Conservation (phyloP, 2,113 vertebrate genomes). For the Morphnarchus princeps region DNA sequence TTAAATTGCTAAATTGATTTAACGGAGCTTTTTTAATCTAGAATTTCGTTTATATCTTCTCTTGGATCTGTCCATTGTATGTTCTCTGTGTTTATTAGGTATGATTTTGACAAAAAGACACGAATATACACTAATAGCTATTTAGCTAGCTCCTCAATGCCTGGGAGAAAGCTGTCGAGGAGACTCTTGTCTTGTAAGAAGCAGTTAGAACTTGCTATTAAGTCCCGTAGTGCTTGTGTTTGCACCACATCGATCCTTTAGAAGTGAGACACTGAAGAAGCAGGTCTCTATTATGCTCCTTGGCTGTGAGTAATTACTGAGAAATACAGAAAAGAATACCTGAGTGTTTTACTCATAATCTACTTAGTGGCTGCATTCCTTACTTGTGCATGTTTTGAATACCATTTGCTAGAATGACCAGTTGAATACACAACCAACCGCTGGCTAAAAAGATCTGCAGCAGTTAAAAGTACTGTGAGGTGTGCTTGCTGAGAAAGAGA, state of each 20-base stretch:
- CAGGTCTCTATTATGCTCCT: neutral
- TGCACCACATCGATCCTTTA: neutral
- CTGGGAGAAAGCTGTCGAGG: neutral
- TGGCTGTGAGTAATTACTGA: slow-evolving; percentile 11
- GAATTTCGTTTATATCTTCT: neutral
- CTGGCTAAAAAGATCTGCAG: neutral
- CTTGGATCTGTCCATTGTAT: neutral
- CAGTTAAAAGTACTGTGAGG: neutral
- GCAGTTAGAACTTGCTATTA: neutral
- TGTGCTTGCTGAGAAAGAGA: neutral
- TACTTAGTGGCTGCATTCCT: neutral
- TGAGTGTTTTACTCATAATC: neutral
- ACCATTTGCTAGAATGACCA: neutral
- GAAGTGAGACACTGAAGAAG: neutral
- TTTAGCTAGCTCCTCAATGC: neutral
- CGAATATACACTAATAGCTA: neutral
- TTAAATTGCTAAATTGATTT: slow-evolving; percentile 17
- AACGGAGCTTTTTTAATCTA: neutral
- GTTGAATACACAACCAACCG: neutral
- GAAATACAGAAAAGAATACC: neutral
- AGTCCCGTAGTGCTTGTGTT: neutral
- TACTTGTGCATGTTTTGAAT: neutral
- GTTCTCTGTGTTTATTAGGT: neutral
- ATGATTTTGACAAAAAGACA: neutral
- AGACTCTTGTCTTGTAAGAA: neutral